Evolutionary conservation across 2,888 invertebrate genomes (phyloP).

Genomic region (Drosophila kokeensis): DNA sequence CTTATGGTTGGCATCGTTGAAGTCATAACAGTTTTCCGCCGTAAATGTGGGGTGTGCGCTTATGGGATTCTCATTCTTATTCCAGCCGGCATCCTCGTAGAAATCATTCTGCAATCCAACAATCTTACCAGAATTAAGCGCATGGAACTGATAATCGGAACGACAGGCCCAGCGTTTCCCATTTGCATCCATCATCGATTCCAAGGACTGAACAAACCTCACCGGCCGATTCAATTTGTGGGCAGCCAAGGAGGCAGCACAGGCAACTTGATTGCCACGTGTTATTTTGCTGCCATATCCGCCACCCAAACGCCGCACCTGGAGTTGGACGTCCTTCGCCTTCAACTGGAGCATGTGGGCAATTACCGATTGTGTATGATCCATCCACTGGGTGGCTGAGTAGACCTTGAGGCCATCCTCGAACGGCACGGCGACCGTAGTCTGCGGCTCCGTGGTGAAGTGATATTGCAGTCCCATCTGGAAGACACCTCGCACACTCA

Average conservation of each 20-base stretch:
- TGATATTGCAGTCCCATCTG: slow-evolving; percentile 89
- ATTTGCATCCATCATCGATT: slow-evolving; percentile 89
- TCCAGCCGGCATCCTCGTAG: slow-evolving; percentile 87
- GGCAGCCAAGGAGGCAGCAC: slow-evolving; percentile 90
- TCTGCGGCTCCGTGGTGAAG: slow-evolving; percentile 91
- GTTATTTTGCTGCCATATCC: slow-evolving; percentile 92
- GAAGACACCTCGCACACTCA: slow-evolving; percentile 85
- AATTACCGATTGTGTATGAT: slow-evolving; percentile 87
- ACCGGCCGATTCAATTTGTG: slow-evolving; percentile 87
- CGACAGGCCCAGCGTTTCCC: slow-evolving; percentile 89
- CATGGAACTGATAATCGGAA: slow-evolving; percentile 88
- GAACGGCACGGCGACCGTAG: slow-evolving; percentile 88
- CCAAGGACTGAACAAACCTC: slow-evolving; percentile 90
- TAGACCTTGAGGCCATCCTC: slow-evolving; percentile 91
- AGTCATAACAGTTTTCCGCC: slow-evolving; percentile 88
- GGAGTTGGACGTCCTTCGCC: slow-evolving; percentile 89
- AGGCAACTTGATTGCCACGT: slow-evolving; percentile 87
- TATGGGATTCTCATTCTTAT: slow-evolving; percentile 86
- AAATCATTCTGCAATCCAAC: slow-evolving; percentile 87
- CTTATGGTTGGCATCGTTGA: slow-evolving; percentile 87
- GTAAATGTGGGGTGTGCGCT: slow-evolving; percentile 70
- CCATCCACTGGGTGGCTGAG: slow-evolving; percentile 88
- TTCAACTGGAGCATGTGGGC: slow-evolving; percentile 87
- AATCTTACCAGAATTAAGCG: slow-evolving; percentile 88
- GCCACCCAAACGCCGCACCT: slow-evolving; percentile 91